Conservation (phyloP, 1,140 invertebrate species). For the Pachypeltis micranthus region DNA sequence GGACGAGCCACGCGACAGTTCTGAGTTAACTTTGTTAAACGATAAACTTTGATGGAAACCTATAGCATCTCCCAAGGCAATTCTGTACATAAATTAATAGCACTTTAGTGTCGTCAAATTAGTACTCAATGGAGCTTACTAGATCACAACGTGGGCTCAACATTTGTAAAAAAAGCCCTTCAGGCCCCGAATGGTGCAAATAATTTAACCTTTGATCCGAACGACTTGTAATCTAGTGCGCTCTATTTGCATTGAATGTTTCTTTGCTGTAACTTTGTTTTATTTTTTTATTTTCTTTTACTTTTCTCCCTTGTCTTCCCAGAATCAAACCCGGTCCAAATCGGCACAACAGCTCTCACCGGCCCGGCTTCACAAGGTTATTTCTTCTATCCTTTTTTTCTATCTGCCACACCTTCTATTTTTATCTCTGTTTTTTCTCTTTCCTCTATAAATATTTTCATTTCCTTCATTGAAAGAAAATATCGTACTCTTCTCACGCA, state of each 20-base stretch:
- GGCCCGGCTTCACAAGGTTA: slow-evolving; percentile 22
- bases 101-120: slow-evolving; percentile 9
- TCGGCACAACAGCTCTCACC: slow-evolving; percentile 16
- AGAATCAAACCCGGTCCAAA: slow-evolving; percentile 17
- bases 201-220: not conserved
- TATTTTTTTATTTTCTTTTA: not conserved
- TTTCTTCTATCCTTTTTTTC: slow-evolving; percentile 16
- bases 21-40: no score
- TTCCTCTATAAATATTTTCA: not conserved
- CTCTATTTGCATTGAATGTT: slow-evolving; percentile 6
- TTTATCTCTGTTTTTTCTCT: slow-evolving; percentile 6
- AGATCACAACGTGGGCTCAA: not conserved
- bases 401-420: slow-evolving; percentile 17
- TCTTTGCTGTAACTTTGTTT: no score
- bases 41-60: slow-evolving; percentile 1
- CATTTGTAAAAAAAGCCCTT: not conserved
- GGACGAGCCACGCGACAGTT: no score
- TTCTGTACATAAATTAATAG: slow-evolving; percentile 5
- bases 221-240: not conserved
- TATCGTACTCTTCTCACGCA: no score
- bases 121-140: slow-evolving; percentile 6
- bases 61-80: slow-evolving; percentile 3
- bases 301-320: slow-evolving; percentile 16
- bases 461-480: no score
- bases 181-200: not conserved